Percentiles rank a stretch among this genome's conserved stretches.
phyloP scores from a whole-genome alignment of 2,888 invertebrate species.

The Cataglyphis livida region DNA sequence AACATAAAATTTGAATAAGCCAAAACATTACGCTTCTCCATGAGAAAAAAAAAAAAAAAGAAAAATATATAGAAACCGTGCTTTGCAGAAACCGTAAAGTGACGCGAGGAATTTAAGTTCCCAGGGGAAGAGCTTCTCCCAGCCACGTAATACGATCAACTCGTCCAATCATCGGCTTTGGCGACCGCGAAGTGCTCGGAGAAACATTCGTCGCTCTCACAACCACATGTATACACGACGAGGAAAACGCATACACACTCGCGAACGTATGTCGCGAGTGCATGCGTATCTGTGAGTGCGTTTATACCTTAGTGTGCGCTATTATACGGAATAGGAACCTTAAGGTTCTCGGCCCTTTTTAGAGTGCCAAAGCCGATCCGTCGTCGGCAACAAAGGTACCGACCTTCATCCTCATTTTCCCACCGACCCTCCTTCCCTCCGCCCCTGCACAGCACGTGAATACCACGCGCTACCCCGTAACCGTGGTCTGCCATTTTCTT shows the following conservation, averaged over 20 bases:
- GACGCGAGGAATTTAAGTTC: conserved; percentile 47
- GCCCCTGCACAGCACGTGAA: conserved; percentile 56
- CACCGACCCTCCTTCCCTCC: conserved; percentile 60
- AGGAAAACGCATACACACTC: not conserved
- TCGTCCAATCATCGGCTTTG: conserved; percentile 64
- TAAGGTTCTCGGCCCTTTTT: conserved; percentile 57
- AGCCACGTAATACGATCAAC: conserved; percentile 59
- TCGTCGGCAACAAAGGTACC: conserved; percentile 68
- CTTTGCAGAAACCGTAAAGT: conserved; percentile 28
- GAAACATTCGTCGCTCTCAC: conserved; percentile 36
- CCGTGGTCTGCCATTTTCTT: conserved; percentile 79
- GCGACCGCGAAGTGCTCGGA: conserved; percentile 38
- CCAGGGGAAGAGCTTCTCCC: conserved; percentile 43
- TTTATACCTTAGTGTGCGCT: conserved; percentile 27
- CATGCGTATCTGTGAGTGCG: not conserved
- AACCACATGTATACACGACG: not conserved
- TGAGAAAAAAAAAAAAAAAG: conserved; percentile 4
- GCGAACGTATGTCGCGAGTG: not conserved
- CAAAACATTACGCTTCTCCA: not conserved
- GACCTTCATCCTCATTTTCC: conserved; percentile 72
- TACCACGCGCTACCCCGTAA: conserved; percentile 67
- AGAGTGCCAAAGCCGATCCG: conserved; percentile 61
- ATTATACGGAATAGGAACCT: conserved; percentile 52
- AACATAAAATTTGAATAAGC: conserved; percentile 12
- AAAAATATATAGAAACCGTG: not conserved